These are phyloP conservation scores for Agriopis marginaria DNA, from an alignment of 2,888 invertebrate species.

Conservation along the genomic window DNA sequence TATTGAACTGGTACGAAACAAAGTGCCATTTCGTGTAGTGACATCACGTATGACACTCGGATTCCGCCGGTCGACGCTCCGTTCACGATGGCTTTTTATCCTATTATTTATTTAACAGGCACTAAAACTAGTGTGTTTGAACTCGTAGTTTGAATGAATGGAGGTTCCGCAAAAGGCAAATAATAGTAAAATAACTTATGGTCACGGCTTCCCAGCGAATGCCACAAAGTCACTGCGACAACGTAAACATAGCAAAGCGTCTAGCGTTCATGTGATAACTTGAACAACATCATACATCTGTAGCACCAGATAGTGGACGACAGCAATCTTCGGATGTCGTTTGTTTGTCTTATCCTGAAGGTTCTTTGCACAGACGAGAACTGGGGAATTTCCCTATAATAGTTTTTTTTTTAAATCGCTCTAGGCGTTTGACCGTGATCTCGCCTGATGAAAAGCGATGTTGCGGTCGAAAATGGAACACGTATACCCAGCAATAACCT, in stretches of 20 bases:
- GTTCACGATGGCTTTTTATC: slow-evolving; percentile 47
- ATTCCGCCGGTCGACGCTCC: slow-evolving; percentile 51
- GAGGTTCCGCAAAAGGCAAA: slow-evolving; percentile 50
- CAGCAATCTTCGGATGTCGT: too few relatives aligned
- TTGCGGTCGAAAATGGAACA: too few relatives aligned
- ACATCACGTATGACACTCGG: slow-evolving; percentile 46
- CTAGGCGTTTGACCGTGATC: too few relatives aligned
- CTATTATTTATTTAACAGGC: slow-evolving; percentile 59
- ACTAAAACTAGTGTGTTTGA: slow-evolving; percentile 56
- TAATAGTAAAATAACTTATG: slow-evolving; percentile 53
- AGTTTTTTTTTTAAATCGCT: neutral
- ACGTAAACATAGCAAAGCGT: slow-evolving; percentile 2
- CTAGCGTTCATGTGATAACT: slow-evolving; percentile 5
- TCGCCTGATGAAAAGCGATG: too few relatives aligned
- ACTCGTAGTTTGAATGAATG: slow-evolving; percentile 52
- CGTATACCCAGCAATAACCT: too few relatives aligned
- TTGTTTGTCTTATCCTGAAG: too few relatives aligned
- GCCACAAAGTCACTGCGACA: slow-evolving; percentile 14
- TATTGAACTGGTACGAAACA: slow-evolving; percentile 32
- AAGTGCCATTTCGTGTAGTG: slow-evolving; percentile 36
- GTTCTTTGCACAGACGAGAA: neutral
- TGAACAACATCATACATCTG: slow-evolving; percentile 8
- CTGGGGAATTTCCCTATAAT: neutral
- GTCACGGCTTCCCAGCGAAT: slow-evolving; percentile 20
- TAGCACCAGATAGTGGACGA: neutral